Conservation (phyloP, 2,888 invertebrate genomes). For the Bibio marci region DNA sequence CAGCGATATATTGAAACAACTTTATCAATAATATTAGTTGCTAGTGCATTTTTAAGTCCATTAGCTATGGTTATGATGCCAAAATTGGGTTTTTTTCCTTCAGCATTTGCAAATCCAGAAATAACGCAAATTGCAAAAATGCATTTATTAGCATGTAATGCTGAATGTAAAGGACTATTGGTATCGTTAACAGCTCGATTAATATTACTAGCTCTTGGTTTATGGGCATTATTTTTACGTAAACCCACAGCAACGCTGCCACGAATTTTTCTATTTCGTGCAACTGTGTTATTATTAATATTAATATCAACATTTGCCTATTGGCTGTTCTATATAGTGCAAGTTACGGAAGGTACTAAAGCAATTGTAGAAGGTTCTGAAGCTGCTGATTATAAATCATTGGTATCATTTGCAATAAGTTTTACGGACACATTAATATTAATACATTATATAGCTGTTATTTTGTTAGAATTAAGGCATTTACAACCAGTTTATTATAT, state of each 20-base stretch:
- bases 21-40: constrained; percentile 59
- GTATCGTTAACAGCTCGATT: constrained; percentile 84
- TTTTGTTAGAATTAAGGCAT: constrained; percentile 85
- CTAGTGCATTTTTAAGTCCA: constrained; percentile 79
- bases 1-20: constrained; percentile 71
- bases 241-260: constrained; percentile 77
- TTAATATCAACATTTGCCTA: constrained; percentile 88
- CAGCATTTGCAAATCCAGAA: constrained; percentile 43
- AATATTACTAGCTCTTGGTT: constrained; percentile 70
- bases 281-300: constrained; percentile 73
- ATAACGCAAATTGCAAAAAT: constrained; percentile 51
- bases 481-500: constrained; percentile 77
- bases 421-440: constrained; percentile 87
- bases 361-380: constrained; percentile 64
- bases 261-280: constrained; percentile 77
- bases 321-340: constrained; percentile 96
- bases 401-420: constrained; percentile 85
- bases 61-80: constrained; percentile 90
- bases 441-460: constrained; percentile 85
- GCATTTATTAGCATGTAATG: constrained; percentile 63
- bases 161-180: constrained; percentile 86
- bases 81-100: constrained; percentile 71
- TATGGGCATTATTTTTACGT: constrained; percentile 84
- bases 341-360: constrained; percentile 65
- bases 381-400: constrained; percentile 66